Base-by-base conservation (phyloP, 2,888 invertebrate genomes). In the Plusia festucae region DNA sequence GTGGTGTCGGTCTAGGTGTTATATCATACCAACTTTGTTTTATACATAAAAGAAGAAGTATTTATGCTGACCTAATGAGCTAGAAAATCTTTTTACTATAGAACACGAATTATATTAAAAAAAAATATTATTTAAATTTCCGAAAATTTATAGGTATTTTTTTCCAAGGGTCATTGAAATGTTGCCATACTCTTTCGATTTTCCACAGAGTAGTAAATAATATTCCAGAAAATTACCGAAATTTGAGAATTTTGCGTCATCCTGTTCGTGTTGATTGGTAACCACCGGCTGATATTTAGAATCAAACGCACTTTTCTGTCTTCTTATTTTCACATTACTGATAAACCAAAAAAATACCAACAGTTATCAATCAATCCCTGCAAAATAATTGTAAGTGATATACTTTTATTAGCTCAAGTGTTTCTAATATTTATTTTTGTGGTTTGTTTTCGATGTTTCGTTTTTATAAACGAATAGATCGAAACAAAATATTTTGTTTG, bases 371-470 rank as follows among this genome's bases (percentile, higher is more conserved):
- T 24, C 5, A n/a, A 54, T 49, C 51, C 9, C 15, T 49, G 40
- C 30, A 16, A 4, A 20, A 56, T 49, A 56, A 70, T 46, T 60
- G 73, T 77, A 20, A 62, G 73, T 66, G 4, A 0, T 9, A 11
- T 20, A 40, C 15, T 49, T 11, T 49, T 20, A 20, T 20, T 18
- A 49, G 4, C 18, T 9, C 11, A 15, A 22, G 24, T 53, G n/a
- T 27, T 53, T 53, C 7, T 24, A 27, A 8, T 34, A 34, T n/a
- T 40, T n/a, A 40, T 40, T n/a, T 15, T 13, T 15, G n/a, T n/a
- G 6, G n/a, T 5, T 3, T n/a, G 15, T 40, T 40, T 40, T 40
- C n/a, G 15, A 40, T 40, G 4, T 40, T 40, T n/a, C 40, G 4
- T 2, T 2, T 15, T 0, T 0, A n/a, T 40, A 7, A 6, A n/a